phyloP scores from a whole-genome alignment of 2,113 vertebrate genomes.

The Pangasianodon hypophthalmus region DNA sequence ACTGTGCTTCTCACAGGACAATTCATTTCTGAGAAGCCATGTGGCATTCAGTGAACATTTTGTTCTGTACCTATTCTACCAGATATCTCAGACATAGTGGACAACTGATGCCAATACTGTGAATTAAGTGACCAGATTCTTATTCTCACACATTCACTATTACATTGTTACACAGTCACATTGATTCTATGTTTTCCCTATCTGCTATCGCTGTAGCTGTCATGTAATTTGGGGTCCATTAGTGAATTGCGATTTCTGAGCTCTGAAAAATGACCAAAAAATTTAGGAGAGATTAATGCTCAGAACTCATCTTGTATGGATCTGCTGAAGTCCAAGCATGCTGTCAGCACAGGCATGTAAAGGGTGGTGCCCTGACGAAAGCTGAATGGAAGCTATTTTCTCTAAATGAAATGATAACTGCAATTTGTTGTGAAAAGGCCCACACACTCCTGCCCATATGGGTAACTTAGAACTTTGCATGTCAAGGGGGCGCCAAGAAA shows the following conservation, averaged over 20 bases:
- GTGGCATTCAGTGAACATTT: neutral
- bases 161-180: neutral
- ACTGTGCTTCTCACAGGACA: neutral
- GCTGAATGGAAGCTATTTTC: slow-evolving; percentile 52
- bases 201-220: neutral
- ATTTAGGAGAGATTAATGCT: slow-evolving; percentile 39
- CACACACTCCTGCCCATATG: slow-evolving; percentile 5
- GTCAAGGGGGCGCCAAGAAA: neutral
- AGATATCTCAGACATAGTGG: neutral
- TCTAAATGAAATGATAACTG: slow-evolving; percentile 41
- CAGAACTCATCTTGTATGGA: slow-evolving; percentile 45
- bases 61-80: slow-evolving; percentile 14
- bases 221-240: neutral
- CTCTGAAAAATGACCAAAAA: slow-evolving; percentile 46
- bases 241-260: slow-evolving; percentile 8
- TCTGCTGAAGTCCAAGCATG: slow-evolving; percentile 39
- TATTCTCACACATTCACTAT: neutral
- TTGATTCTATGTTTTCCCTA: neutral
- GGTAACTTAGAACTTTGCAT: slow-evolving; percentile 20
- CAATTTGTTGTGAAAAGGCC: slow-evolving; percentile 50
- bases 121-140: neutral
- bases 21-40: slow-evolving; percentile 15
- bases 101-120: neutral
- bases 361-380: slow-evolving; percentile 22
- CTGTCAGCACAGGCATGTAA: slow-evolving; percentile 55